Base-by-base conservation (phyloP, 2,113 vertebrate genomes). In the Loxodonta africana region DNA sequence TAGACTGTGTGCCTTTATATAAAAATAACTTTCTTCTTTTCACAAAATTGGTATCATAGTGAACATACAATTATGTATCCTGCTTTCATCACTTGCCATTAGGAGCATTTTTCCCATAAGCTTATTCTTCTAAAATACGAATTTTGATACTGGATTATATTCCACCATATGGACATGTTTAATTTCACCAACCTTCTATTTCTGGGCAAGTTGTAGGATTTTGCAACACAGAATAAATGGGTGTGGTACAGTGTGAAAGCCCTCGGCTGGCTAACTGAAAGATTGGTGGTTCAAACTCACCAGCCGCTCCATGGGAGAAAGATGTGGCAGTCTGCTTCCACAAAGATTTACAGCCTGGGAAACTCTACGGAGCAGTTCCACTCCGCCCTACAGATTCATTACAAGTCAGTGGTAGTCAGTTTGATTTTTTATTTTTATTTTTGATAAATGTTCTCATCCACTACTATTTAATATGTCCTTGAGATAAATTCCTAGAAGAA, bases 31-130 rank as follows among this genome's bases (percentile, higher is more conserved):
- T 86, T 81, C 85, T 81, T 57, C 62, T 92, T 80, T 83, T 83
- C 77, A 96, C 37, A 90, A 51, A 95, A 96, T 62, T 90, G 53
- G n/a, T 30, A 67, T 4, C 4, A 74, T 8, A 46, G 20, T 83
- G 41, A 95, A 74, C 25, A 90, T 51, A 26, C 37, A 83, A 18
- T 57, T 73, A 23, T 86, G 20, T 86, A 86, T 83, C 51, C 80
- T 94, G 78, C 15, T 94, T 88, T 94, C 81, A 89, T 69, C 71
- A 83, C 10, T 95, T 87, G 69, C 37, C 23, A 94, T 44, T 37
- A 83, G 76, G 53, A 41, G 15, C 33, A 95, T 62, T 88, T 90
- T 84, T 12, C 37, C 37, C 53, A 89, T 23, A 46, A 69, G 78
- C 33, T 62, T 33, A 53, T 28, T 96, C 51, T 89, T 90, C 81